phyloP scores from a whole-genome alignment of 2,888 invertebrate genomes.

The Chorisops tibialis region DNA sequence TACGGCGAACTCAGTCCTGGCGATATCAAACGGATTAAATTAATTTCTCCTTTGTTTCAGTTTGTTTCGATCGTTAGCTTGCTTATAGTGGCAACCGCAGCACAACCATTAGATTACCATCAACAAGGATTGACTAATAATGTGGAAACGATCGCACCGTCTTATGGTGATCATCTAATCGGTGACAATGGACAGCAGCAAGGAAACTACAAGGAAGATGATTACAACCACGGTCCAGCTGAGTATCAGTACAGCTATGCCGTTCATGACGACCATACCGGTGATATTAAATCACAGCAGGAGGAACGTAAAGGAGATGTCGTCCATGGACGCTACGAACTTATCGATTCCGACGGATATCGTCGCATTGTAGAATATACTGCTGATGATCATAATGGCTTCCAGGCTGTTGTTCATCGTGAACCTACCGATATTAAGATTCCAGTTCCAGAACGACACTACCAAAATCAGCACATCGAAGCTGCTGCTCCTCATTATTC shows the following conservation, averaged over 20 bases:
- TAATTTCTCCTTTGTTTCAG: no score
- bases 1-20: no score
- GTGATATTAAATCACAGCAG: conserved; percentile 50
- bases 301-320: conserved; percentile 50
- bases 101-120: no score
- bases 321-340: conserved; percentile 50
- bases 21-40: no score
- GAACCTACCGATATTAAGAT: conserved; percentile 36
- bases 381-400: conserved; percentile 50
- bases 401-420: conserved; percentile 52
- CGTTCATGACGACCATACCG: conserved; percentile 48
- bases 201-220: background rate
- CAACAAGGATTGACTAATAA: no score
- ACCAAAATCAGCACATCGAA: background rate
- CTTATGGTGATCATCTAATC: no score
- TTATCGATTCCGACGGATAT: conserved; percentile 51
- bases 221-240: conserved; percentile 39
- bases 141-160: no score
- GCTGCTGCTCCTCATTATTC: no score
- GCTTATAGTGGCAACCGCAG: no score
- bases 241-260: conserved; percentile 46
- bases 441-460: conserved; percentile 35
- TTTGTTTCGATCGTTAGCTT: no score
- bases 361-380: conserved; percentile 51
- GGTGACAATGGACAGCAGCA: no score